Evolutionary conservation across 2,113 vertebrate species (phyloP), one percentile per base, ranked within the genome.

Genomic region (Marcusenius ussheri): DNA sequence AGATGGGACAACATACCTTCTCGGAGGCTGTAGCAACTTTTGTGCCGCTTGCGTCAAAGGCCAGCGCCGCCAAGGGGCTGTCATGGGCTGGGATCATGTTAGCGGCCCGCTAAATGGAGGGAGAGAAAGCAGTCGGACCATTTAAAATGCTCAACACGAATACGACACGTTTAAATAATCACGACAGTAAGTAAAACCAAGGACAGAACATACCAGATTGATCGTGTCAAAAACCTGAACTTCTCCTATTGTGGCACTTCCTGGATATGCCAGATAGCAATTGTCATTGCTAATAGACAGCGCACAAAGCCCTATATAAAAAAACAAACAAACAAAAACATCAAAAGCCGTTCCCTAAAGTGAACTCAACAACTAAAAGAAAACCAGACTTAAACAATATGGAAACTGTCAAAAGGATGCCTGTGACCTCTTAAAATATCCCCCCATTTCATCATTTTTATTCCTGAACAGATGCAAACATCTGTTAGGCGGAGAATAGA

Each of bases 1-100:
- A 42, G 47, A 53, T 21, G 8, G 42, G 24, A 17, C 13, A 15
- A 13, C 19, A 15, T 93, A 99, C 98, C 97, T 97, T 98, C 94
- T 98, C 98, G 0, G 98, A 99, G 88, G 98, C 98, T 1, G 98
- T 99, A 93, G 98, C 98, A 1, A 99, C 97, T 93, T 97, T 98
- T 84, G 97, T 97, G 88, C 98, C 97, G 5, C 96, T 97, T n/a
- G 97, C 92, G 0, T 97, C 98, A 77, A 99, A 99, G 21, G 97
- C 96, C 94, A 99, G 94, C 15, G 98, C 98, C 87, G 98, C 98
- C 92, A 99, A 93, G 31, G 98, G 98, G 93, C 97, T 99, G 91
- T 99, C 97, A 0, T 99, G 98, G 90, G 98, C 98, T 2, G 97
- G 97, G 91, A 99, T 98, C 97, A 97, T 97, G 58, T 97, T 98